Evolutionary conservation across 1,140 invertebrate species (phyloP), one percentile per base, ranked within the genome.

Genomic region (Caenorhabditis remanei): DNA sequence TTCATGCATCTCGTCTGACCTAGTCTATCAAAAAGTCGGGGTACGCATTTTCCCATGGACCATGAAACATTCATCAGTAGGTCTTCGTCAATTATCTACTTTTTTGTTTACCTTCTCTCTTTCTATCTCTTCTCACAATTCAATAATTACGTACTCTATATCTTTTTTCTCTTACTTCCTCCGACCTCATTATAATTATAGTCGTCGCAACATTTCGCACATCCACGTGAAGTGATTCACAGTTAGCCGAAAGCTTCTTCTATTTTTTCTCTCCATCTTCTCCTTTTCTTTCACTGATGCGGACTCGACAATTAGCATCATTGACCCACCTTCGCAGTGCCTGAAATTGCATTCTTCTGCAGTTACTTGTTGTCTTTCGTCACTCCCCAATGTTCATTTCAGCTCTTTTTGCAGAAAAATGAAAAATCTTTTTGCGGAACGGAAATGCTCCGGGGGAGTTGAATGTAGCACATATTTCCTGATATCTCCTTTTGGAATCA

Each of bases 1-100:
- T 75, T 75, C 43, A 65, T n/a, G n/a, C 56, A 21, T n/a, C 16
- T 40, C 13, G 24, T 65, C 61, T 65, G 61, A 65, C 61, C 67
- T 75, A 75, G 67, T 65, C 63, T 65, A 65, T 65, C 63, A n/a
- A 75, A 75, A 46, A 75, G 43, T 40, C 32, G 63, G 19, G 63
- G 4, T 9, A 9, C n/a, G 32, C 32, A 32, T 46, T 75, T 48
- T 75, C 67, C n/a, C 67, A 75, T 48, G 67, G 46, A 40, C 67
- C 41, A 75, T 75, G 67, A 75, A 75, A 75, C 67, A 75, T 75
- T 75, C 67, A 75, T 75, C 43, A 75, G 67, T n/a, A 75, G 67
- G 67, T 75, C 67, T 24, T 48, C 67, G 67, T 75, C 67, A 75
- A 75, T 75, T 75, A 75, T 75, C 67, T 19, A 8, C 2, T 41